Percentiles rank a stretch among this genome's conserved stretches.
Evolutionary conservation across 64 coral and sea anemone genomes (phyloP).

Genomic region (Porites lutea): DNA sequence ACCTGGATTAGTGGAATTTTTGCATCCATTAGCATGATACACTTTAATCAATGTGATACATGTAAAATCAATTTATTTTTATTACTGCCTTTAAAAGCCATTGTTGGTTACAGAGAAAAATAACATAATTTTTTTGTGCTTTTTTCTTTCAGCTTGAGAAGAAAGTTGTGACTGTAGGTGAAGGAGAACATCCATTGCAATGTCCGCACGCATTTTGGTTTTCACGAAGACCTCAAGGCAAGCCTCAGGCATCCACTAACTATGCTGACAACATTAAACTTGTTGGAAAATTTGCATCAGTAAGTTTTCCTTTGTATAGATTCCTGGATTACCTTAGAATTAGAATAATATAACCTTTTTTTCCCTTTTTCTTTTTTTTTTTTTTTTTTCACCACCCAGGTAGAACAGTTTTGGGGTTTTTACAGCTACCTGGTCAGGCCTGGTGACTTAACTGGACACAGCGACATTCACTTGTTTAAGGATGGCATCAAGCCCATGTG

Average conservation of each 20-base stretch:
- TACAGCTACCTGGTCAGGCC: conserved; percentile 95
- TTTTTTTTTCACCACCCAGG: conserved; percentile 48
- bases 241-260: conserved; percentile 87
- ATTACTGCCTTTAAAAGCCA: too few species aligned
- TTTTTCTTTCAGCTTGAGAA: conserved; percentile 65
- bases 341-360: too few species aligned
- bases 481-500: conserved; percentile 99
- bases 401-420: conserved; percentile 97
- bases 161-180: conserved; percentile 60
- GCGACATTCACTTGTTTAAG: conserved; percentile 98
- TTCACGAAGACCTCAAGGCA: conserved; percentile 92
- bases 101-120: background rate
- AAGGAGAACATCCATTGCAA: conserved; percentile 90
- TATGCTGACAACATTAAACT: conserved; percentile 98
- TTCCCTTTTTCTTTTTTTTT: background rate
- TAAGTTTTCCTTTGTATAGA: conserved; percentile 48
- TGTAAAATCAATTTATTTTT: too few species aligned
- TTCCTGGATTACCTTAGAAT: too few species aligned
- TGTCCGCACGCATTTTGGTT: conserved; percentile 99
- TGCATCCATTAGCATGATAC: too few species aligned
- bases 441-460: conserved; percentile 93
- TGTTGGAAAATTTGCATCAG: conserved; percentile 99
- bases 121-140: background rate
- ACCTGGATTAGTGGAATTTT: too few species aligned
- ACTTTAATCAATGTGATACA: too few species aligned